These are phyloP conservation scores for Corythucha ciliata DNA, from an alignment of 2,888 invertebrate species.

Conservation along the genomic window DNA sequence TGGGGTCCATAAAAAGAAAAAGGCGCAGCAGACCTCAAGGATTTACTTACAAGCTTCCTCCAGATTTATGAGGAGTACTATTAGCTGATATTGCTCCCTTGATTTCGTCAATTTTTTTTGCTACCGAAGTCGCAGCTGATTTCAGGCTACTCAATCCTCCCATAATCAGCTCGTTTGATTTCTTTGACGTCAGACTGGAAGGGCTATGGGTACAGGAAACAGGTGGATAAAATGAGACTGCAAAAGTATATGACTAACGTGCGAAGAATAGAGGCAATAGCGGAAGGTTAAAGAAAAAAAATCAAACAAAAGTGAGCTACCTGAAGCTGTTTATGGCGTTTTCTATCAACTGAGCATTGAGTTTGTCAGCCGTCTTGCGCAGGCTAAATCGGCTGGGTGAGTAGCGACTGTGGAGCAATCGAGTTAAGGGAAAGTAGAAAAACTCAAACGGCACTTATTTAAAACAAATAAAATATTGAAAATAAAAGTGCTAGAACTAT, in stretches of 20 bases:
- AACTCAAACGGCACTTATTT: slow-evolving; percentile 21
- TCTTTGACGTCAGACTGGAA: slow-evolving; percentile 71
- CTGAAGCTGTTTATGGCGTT: slow-evolving; percentile 62
- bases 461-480: slow-evolving; percentile 35
- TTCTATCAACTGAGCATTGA: slow-evolving; percentile 67
- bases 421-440: slow-evolving; percentile 4
- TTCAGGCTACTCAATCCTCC: slow-evolving; percentile 79
- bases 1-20: background rate
- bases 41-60: slow-evolving; percentile 34
- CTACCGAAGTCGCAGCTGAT: slow-evolving; percentile 74
- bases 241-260: background rate
- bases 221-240: background rate
- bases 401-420: slow-evolving; percentile 59
- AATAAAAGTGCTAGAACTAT: slow-evolving; percentile 22
- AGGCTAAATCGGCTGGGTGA: slow-evolving; percentile 73
- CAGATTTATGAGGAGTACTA: slow-evolving; percentile 71
- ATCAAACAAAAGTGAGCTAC: slow-evolving; percentile 43
- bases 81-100: slow-evolving; percentile 83
- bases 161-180: slow-evolving; percentile 77
- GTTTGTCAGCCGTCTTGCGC: slow-evolving; percentile 62
- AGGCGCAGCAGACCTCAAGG: background rate
- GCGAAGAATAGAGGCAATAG: background rate
- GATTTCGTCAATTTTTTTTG: slow-evolving; percentile 82
- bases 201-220: slow-evolving; percentile 3
- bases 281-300: slow-evolving; percentile 42